Evolutionary conservation across 2,797 vertebrate genomes (phyloP).

Genomic region (Alcedo atthis): DNA sequence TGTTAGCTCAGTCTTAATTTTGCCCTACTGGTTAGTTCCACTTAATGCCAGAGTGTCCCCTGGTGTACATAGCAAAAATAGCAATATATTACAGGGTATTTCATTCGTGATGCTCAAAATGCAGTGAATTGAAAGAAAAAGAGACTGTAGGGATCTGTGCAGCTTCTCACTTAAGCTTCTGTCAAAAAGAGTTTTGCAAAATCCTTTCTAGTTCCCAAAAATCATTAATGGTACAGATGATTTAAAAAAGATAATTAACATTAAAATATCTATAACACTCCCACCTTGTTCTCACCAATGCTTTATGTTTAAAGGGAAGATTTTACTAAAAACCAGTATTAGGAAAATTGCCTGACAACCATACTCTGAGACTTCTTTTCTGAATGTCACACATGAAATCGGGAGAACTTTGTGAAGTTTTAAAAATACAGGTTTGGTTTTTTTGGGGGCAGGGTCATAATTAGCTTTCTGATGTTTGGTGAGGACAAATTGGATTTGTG

Average conservation of each 20-base stretch:
- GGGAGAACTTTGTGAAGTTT: not conserved
- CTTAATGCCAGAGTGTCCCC: slow-evolving; percentile 55
- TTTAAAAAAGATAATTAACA: not conserved
- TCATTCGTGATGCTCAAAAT: not conserved
- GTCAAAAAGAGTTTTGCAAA: not conserved
- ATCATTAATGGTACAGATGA: not conserved
- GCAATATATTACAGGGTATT: not conserved
- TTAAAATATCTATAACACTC: not conserved
- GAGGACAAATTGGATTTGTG: not conserved
- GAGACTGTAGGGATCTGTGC: no score
- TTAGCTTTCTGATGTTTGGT: not conserved
- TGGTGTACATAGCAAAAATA: slow-evolving; percentile 41
- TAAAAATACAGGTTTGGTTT: not conserved
- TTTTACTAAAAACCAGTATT: not conserved
- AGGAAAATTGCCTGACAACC: not conserved
- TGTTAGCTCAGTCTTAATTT: not conserved
- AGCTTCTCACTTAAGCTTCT: not conserved
- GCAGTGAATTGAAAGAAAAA: not conserved
- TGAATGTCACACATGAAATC: not conserved
- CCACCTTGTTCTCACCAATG: fast-evolving
- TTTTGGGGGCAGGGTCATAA: not conserved
- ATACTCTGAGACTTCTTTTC: not conserved
- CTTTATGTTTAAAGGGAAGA: not conserved
- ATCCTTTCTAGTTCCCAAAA: not conserved
- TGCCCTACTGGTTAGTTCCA: not conserved